These are phyloP conservation scores for Chiridota heheva DNA, from an alignment of 35 echinoderm and acorn worm species.

Conservation along the genomic window DNA sequence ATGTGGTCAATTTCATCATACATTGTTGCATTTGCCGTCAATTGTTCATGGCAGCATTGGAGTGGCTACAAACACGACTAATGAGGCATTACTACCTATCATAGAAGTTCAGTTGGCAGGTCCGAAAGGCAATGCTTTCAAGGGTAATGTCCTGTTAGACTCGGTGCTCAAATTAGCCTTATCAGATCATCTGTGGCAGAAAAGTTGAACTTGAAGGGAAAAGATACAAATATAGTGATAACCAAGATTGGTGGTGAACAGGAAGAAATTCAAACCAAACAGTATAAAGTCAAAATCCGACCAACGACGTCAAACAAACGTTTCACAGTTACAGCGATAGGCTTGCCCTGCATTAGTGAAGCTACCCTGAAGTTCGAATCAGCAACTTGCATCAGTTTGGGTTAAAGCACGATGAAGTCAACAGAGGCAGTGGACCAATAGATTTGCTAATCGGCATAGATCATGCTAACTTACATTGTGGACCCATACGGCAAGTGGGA, in stretches of 20 bases:
- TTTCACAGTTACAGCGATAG: conserved; percentile 3
- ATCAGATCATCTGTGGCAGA: conserved; percentile 23
- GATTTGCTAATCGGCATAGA: conserved; percentile 70
- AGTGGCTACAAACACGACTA: neutral
- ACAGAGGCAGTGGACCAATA: conserved; percentile 48
- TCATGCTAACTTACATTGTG: conserved; percentile 43
- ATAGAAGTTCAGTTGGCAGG: conserved; percentile 16
- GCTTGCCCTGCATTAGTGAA: conserved; percentile 39
- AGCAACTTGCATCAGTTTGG: conserved; percentile 30
- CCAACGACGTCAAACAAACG: neutral
- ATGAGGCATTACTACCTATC: conserved; percentile 15
- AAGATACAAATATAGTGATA: conserved; percentile 11
- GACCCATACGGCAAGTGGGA: conserved; percentile 16
- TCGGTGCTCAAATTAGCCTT: conserved; percentile 39
- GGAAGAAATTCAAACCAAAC: conserved; percentile 19
- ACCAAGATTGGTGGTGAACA: conserved; percentile 43
- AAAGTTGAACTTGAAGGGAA: conserved; percentile 46
- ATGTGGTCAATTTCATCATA: conserved; percentile 29
- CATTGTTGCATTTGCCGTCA: conserved; percentile 8
- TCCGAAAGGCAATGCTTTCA: neutral
- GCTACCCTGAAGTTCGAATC: neutral
- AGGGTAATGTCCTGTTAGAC: conserved; percentile 47
- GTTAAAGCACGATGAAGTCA: neutral
- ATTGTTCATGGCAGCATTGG: neutral
- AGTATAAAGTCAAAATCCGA: conserved; percentile 3